Base-by-base conservation (phyloP, 2,888 invertebrate species). In the Pterostichus madidus region DNA sequence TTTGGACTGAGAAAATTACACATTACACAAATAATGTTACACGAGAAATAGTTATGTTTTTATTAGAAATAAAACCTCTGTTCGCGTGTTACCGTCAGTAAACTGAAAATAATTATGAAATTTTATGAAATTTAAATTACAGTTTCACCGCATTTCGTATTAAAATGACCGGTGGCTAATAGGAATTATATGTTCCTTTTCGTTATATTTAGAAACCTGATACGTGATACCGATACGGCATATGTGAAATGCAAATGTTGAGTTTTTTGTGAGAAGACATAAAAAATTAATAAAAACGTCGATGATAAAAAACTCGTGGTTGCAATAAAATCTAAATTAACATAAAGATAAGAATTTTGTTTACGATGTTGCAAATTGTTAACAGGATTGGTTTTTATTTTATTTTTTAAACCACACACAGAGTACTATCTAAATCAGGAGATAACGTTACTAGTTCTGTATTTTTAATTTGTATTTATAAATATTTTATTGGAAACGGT, bases 281-380 rank as follows among this genome's bases (percentile, higher is more conserved):
- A 39, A 49, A 49, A 49, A 64, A 64, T 32, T 64, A 49, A 64
- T 64, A 64, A 64, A 64, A 64, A 11, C n/a, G 64, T 31, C 64
- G 64, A 64, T n/a, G 35, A 59, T 59, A 59, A 64, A 64, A 64
- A 64, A 32, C 64, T 64, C 32, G 64, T 31, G 31, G 35, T 64
- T 35, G 44, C 44, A 71, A 71, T 71, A 71, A 39, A 44, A 44
- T 71, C 35, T 44, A 44, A 44, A 71, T 71, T 44, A 71, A 71
- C 68, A 71, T 71, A 71, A 71, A 71, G 39, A 71, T 71, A 71
- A 44, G 64, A 44, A 71, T 71, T 71, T 71, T 71, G 68, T 44
- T 71, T 71, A 71, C 68, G 68, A 71, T 71, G 68, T 71, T 71
- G 68, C 68, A 71, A 71, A 46, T 44, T 71, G 68, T 71, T 15